phyloP scores from a whole-genome alignment of 2,888 invertebrate genomes.

The Trimorus sp. region DNA sequence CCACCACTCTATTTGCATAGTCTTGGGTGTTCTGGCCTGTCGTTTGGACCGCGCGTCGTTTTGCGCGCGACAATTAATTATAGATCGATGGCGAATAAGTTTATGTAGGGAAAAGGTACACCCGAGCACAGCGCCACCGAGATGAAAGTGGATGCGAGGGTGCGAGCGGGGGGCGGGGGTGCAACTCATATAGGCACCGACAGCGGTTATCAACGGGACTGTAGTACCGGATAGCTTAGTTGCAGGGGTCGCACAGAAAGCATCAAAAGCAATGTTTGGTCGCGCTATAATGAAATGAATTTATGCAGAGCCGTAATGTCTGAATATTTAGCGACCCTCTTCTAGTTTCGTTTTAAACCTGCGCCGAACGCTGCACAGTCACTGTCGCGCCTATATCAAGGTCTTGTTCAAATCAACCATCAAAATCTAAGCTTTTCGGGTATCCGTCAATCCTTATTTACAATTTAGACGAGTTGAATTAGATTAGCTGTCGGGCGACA shows the following conservation, averaged over 20 bases:
- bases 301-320: slow-evolving; percentile 86
- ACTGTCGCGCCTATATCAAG: slow-evolving; percentile 54
- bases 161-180: slow-evolving; percentile 41
- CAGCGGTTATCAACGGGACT: slow-evolving; percentile 65
- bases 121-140: slow-evolving; percentile 56
- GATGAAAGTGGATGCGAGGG: slow-evolving; percentile 53
- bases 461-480: slow-evolving; percentile 55
- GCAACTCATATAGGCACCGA: slow-evolving; percentile 67
- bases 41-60: slow-evolving; percentile 33
- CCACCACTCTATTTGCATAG: no score
- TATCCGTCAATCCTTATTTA: slow-evolving; percentile 47
- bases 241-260: slow-evolving; percentile 75
- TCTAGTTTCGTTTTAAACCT: slow-evolving; percentile 79
- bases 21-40: slow-evolving; percentile 24
- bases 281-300: slow-evolving; percentile 85
- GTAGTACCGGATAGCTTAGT: slow-evolving; percentile 68
- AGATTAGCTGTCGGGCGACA: slow-evolving; percentile 36
- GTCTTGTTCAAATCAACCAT: slow-evolving; percentile 63
- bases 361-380: slow-evolving; percentile 71
- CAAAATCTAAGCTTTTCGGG: slow-evolving; percentile 59
- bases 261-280: slow-evolving; percentile 85
- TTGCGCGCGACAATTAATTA: slow-evolving; percentile 52
- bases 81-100: slow-evolving; percentile 60
- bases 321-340: slow-evolving; percentile 81
- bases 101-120: slow-evolving; percentile 57